Base-by-base conservation (phyloP, 1,140 invertebrate species). In the Homalodisca vitripennis region DNA sequence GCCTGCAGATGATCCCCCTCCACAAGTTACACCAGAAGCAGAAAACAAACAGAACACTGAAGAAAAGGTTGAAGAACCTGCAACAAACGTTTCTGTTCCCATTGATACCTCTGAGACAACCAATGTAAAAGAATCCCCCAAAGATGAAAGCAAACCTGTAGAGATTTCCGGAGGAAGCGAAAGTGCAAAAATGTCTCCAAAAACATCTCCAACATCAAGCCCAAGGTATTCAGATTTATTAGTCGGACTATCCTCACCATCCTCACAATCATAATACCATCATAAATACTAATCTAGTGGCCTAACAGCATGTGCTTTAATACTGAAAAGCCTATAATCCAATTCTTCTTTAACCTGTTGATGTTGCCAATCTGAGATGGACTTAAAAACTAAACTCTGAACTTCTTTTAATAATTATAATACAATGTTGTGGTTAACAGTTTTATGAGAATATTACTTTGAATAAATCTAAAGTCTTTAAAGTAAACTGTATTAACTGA, bases 11-110 rank as follows among this genome's bases (percentile, higher is more conserved):
- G 55, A 60, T 27, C 13, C 6, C 24, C 55, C 24, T n/a, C n/a
- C n/a, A n/a, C n/a, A n/a, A 14, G 27, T 27, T 20, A 68, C 55
- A 66, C 66, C 55, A n/a, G 63, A 30, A n/a, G 64, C 62, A 62
- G 68, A 57, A 53, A 66, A 60, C 17, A 53, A 67, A 41, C 46
- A 60, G 20, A 32, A 53, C 48, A 24, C 17, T 26, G 46, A 32
- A 30, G 29, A 60, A n/a, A 55, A 68, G 47, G 22, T 34, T 20
- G 24, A 17, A 47, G 22, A 57, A 29, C 26, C 12, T n/a, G 62
- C 53, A 17, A 14, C 32, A n/a, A 47, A 32, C 2, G 6, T 32
- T 2, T 2, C 24, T 12, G 17, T n/a, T 30, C 2, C 26, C 1
- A 63, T n/a, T n/a, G n/a, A n/a, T n/a, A n/a, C n/a, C n/a, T n/a